Evolutionary conservation across 1,140 invertebrate genomes (phyloP), one percentile per base, ranked within the genome.

Genomic region (Stegodyphus mimosarum): DNA sequence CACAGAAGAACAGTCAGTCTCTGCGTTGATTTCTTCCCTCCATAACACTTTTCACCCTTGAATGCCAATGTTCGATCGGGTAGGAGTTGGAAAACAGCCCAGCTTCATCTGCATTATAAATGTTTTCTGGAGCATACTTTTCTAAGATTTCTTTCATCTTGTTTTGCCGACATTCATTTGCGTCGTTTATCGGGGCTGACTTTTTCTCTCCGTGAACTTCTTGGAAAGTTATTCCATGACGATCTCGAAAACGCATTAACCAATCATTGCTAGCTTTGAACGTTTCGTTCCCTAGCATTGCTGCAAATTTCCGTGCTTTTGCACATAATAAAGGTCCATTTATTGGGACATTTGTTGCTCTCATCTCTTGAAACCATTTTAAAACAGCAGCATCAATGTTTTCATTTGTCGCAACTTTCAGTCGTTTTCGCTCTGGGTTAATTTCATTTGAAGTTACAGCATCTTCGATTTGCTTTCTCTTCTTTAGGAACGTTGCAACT

Each of bases 391-490:
- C 60, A 63, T 63, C 60, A 63, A 63, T 63, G 60, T 63, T 63
- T 63, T 63, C 60, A 63, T 63, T 63, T 63, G 60, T 63, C 60
- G 60, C 60, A 63, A 63, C 60, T 63, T 63, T 63, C 60, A 63
- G 60, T 63, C 60, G 60, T 63, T 63, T 63, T 63, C 60, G 60
- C 60, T 63, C 60, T 10, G 60, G 60, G 60, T 63, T 63, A 63
- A 63, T 63, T 63, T 63, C 60, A 10, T 63, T 17, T 70, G 67
- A 70, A 70, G 48, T 70, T 70, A 70, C 67, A 17, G n/a, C 48
- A 70, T 70, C 48, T 33, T 33, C 67, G 48, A 33, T 33, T 33
- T 33, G 48, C 67, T 49, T 70, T 70, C n/a, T 70, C 17, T 17
- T 49, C 48, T 70, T 33, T 49, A 76, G 13, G 33, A 60, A n/a